Percentiles rank a stretch among this genome's conserved stretches.
These are phyloP conservation scores for Parascotia fuliginaria DNA, from an alignment of 2,888 invertebrate species.

Conservation along the genomic window DNA sequence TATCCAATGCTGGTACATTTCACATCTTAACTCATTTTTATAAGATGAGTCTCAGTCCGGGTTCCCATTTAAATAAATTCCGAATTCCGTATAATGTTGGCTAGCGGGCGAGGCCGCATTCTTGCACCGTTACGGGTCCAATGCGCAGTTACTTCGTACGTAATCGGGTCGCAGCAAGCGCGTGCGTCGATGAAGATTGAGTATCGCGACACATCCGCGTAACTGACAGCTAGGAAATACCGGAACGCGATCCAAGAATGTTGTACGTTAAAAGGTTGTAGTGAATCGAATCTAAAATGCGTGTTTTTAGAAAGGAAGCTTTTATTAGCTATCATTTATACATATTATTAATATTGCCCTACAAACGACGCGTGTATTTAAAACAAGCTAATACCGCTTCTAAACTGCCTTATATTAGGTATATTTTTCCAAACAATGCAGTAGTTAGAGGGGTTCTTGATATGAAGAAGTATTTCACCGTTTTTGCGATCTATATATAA, in stretches of 20 bases:
- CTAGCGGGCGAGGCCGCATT: conserved; percentile 54
- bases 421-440: too few relatives aligned
- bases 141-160: conserved; percentile 66
- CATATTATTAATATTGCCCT: too few relatives aligned
- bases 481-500: too few relatives aligned
- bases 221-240: conserved; percentile 5
- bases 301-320: background rate
- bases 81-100: conserved; percentile 37
- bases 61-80: conserved; percentile 42
- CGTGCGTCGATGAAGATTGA: conserved; percentile 56
- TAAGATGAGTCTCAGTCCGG: conserved; percentile 13
- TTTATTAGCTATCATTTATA: too few relatives aligned
- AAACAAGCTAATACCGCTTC: too few relatives aligned
- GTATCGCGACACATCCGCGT: conserved; percentile 50
- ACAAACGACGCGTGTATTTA: too few relatives aligned
- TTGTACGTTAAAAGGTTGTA: conserved; percentile 2
- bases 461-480: too few relatives aligned
- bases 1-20: too few relatives aligned
- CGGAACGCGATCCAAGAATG: background rate
- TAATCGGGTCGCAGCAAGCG: conserved; percentile 59
- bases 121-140: conserved; percentile 72
- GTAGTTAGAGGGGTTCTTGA: too few relatives aligned
- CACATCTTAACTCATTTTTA: background rate
- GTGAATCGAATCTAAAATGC: background rate
- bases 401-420: too few relatives aligned